These are phyloP conservation scores for Phataginus tetradactyla DNA, from an alignment of 2,797 vertebrate genomes.

Conservation along the genomic window DNA sequence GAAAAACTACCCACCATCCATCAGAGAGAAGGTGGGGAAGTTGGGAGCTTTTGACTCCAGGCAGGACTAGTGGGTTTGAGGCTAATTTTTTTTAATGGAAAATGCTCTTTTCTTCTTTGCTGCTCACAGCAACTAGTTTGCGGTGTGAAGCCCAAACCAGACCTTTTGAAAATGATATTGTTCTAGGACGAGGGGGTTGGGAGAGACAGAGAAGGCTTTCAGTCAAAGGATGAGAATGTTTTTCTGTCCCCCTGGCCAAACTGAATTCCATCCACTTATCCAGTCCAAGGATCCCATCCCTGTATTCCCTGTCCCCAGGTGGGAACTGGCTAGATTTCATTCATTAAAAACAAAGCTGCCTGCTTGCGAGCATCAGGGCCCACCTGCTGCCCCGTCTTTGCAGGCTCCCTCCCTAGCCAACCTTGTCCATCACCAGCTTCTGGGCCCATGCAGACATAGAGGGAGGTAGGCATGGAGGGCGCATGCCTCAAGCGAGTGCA, in stretches of 20 bases:
- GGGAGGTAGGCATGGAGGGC: rapidly evolving
- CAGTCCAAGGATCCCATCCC: not conserved
- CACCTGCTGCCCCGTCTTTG: not conserved
- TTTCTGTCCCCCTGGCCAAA: not conserved
- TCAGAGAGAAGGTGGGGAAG: not conserved
- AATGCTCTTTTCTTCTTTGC: not conserved
- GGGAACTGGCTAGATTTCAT: not conserved
- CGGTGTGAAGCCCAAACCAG: not conserved
- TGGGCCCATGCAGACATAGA: not conserved
- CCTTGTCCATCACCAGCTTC: not conserved
- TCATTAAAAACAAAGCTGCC: not conserved
- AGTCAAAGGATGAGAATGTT: not conserved
- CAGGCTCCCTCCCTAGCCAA: not conserved
- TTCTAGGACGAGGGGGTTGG: not conserved
- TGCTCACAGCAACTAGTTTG: not conserved
- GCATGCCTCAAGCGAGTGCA: rapidly evolving
- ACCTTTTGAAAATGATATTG: not conserved
- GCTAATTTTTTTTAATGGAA: slow-evolving; percentile 40
- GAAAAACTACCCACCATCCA: not conserved
- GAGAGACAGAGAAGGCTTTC: not conserved
- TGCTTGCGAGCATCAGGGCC: not conserved
- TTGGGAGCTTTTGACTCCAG: not conserved
- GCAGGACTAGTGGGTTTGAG: slow-evolving; percentile 39
- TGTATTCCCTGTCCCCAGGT: not conserved
- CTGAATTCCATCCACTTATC: not conserved